Base-by-base conservation (phyloP, 92 coral and sea anemone species). In the Zoanthus solanderi region DNA sequence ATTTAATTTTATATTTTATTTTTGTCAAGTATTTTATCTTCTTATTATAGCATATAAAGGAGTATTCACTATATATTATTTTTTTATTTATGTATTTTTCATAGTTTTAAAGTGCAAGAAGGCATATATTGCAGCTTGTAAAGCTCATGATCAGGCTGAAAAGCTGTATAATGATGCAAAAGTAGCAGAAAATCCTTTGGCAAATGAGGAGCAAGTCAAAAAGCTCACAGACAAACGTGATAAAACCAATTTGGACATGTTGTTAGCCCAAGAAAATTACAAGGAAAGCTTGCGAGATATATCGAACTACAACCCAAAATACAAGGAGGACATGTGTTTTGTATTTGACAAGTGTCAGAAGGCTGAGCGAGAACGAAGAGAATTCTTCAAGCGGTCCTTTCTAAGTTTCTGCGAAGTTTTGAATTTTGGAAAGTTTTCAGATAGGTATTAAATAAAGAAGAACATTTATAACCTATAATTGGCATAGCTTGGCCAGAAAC, bases 291-390 rank as follows among this genome's bases (percentile, higher is more conserved):
- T 96, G 29, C 88, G 98, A 29, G 98, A 96, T 74, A 91, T 96
- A 0, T 91, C 89, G 6, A 95, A 85, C 61, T 96, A 96, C 65
- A 90, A 93, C 89, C 95, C 93, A 7, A 96, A 96, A 90, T 96
- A 96, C 68, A 73, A 87, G 78, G 98, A 96, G 17, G 98, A 96
- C 76, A 96, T 96, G 98, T 84, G 93, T 79, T 89, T 88, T 45
- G 89, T 86, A 68, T 96, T 96, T 77, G 91, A 89, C 78, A 94
- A 89, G 83, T 90, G 95, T 53, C 98, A 96, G 85, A 92, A 89
- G 57, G 87, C 90, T 46, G 98, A 96, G 90, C 93, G 92, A 45
- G 84, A 84, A 15, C 87, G 98, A 75, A 92, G 94, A 57, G 84
- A 69, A 8, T 96, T 96, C 82, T 92, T 96, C 68, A 95, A 94